A percentile compares a stretch with the other conserved stretches of the same genome.
Conservation (phyloP, 2,888 invertebrate species). For the Apamea monoglypha region DNA sequence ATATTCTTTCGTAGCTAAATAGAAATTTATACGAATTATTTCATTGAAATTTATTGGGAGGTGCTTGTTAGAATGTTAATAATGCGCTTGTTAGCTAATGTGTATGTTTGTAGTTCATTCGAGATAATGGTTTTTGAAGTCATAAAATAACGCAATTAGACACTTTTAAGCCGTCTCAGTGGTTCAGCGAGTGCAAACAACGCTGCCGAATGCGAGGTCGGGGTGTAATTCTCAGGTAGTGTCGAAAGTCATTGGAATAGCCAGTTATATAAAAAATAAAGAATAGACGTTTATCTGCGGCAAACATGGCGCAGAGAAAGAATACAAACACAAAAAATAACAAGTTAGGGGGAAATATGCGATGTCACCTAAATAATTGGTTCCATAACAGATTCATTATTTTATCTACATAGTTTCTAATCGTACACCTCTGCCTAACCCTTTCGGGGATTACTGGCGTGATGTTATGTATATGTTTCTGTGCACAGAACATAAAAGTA, state of each 20-base stretch:
- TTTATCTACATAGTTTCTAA: not conserved
- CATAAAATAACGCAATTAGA: not conserved
- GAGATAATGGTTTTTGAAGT: not conserved
- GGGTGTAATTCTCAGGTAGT: not conserved
- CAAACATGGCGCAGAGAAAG: not conserved
- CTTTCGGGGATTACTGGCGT: not conserved
- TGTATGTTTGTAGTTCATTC: not conserved
- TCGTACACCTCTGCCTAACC: not conserved
- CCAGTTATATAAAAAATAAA: not conserved
- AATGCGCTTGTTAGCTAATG: slow-evolving; percentile 25
- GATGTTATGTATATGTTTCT: not conserved
- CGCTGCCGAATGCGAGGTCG: not conserved
- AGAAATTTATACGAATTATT: slow-evolving; percentile 79
- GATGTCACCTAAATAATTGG: not conserved
- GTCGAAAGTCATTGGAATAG: not conserved
- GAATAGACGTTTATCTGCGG: too few relatives aligned
- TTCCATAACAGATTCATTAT: not conserved
- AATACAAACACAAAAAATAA: not conserved
- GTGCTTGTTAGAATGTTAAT: slow-evolving; percentile 47
- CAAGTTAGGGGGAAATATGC: not conserved
- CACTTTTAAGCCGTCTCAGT: not conserved
- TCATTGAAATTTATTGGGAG: slow-evolving; percentile 74
- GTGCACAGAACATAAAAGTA: not conserved
- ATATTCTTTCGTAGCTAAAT: slow-evolving; percentile 78
- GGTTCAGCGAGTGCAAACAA: not conserved